Evolutionary conservation across 2,113 vertebrate species (phyloP).

Genomic region (Sinocyclocheilus grahami): DNA sequence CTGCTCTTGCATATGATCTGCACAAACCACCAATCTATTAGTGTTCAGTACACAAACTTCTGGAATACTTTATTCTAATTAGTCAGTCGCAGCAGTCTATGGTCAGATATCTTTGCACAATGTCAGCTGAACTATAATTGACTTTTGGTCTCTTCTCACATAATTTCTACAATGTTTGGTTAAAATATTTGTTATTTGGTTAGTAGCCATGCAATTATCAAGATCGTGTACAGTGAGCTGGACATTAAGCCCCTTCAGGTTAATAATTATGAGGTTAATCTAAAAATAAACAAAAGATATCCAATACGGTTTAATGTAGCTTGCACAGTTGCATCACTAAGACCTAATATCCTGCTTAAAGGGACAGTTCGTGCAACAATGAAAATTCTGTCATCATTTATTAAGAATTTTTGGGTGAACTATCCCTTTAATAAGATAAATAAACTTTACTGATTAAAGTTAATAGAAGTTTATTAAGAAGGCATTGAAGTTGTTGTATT

Average conservation of each 20-base stretch:
- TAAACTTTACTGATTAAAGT: neutral
- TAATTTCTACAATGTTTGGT: neutral
- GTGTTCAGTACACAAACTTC: neutral
- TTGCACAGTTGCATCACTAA: neutral
- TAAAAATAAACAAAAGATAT: neutral
- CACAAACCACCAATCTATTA: neutral
- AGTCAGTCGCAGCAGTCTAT: neutral
- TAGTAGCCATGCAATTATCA: neutral
- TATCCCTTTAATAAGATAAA: neutral
- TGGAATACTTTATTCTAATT: constrained; percentile 4
- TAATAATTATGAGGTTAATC: neutral
- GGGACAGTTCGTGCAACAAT: too few relatives aligned
- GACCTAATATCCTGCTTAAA: neutral
- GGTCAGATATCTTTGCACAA: neutral
- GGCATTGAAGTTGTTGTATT: neutral
- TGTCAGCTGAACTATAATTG: neutral
- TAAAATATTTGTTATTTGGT: neutral
- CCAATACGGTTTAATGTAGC: neutral
- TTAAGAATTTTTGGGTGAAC: too few relatives aligned
- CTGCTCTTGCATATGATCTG: neutral
- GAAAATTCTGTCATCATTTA: too few relatives aligned
- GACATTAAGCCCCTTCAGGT: neutral
- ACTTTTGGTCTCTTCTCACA: neutral
- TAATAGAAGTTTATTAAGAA: neutral
- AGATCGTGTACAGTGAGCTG: neutral